Evolutionary conservation across 2,797 vertebrate species (phyloP).

Genomic region (Podarcis siculus): DNA sequence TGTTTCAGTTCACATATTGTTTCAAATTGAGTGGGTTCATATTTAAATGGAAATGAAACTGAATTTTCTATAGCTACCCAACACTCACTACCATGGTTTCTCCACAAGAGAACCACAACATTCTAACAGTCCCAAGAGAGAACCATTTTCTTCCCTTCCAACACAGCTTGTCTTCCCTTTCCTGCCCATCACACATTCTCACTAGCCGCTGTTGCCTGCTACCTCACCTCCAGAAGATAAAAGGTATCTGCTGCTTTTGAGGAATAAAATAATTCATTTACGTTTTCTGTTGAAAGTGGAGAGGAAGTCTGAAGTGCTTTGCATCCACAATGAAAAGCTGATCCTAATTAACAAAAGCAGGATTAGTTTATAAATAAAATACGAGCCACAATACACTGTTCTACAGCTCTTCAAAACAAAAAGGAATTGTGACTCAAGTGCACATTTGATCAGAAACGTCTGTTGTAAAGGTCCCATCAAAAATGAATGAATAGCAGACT

Average conservation of each 20-base stretch:
- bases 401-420: neutral
- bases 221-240: fast-evolving
- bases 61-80: no score
- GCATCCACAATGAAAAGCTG: conserved; percentile 53
- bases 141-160: neutral
- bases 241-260: neutral
- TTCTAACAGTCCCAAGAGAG: neutral
- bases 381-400: conserved; percentile 17
- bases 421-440: neutral
- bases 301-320: neutral
- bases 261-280: neutral
- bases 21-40: no score
- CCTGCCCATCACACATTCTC: neutral
- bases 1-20: no score
- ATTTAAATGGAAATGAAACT: no score
- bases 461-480: neutral
- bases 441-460: neutral
- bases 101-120: no score
- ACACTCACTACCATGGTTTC: no score
- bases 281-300: neutral
- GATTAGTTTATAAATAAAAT: conserved; percentile 47
- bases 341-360: conserved; percentile 55
- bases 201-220: neutral
- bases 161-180: neutral
- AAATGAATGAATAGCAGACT: neutral